A percentile compares a stretch with the other conserved stretches of the same genome.
phyloP scores from a whole-genome alignment of 2,888 invertebrate genomes.

The Parnassius mnemosyne region DNA sequence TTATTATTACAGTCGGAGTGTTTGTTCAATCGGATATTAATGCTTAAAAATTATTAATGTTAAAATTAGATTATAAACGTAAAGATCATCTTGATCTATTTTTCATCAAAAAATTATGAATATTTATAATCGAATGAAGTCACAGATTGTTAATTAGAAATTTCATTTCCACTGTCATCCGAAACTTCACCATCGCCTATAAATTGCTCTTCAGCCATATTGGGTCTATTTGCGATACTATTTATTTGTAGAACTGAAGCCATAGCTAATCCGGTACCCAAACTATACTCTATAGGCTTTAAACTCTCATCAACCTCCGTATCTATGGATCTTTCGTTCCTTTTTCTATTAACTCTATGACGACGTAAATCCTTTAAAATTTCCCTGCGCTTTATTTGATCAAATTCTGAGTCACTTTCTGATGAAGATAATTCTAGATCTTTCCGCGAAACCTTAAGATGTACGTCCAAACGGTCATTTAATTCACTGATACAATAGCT shows the following conservation, averaged over 20 bases:
- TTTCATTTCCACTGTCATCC: constrained; percentile 70
- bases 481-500: neutral
- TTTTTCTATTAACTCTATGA: constrained; percentile 49
- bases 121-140: too few relatives aligned
- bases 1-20: too few relatives aligned
- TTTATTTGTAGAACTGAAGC: constrained; percentile 68
- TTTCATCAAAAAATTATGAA: too few relatives aligned
- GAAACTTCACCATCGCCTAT: constrained; percentile 72
- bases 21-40: too few relatives aligned
- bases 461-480: constrained; percentile 30
- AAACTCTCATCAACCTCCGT: constrained; percentile 61
- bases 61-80: too few relatives aligned
- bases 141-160: too few relatives aligned
- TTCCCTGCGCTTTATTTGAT: constrained; percentile 43
- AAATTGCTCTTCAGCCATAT: constrained; percentile 66
- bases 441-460: constrained; percentile 48
- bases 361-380: constrained; percentile 59
- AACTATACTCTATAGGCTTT: constrained; percentile 69
- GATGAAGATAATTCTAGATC: constrained; percentile 62
- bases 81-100: too few relatives aligned
- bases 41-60: too few relatives aligned
- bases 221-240: constrained; percentile 43
- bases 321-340: constrained; percentile 45
- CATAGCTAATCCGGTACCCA: constrained; percentile 74
- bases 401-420: constrained; percentile 58